Evolutionary conservation across 2,888 invertebrate species (phyloP).

Genomic region (Cheilosia vulpina): DNA sequence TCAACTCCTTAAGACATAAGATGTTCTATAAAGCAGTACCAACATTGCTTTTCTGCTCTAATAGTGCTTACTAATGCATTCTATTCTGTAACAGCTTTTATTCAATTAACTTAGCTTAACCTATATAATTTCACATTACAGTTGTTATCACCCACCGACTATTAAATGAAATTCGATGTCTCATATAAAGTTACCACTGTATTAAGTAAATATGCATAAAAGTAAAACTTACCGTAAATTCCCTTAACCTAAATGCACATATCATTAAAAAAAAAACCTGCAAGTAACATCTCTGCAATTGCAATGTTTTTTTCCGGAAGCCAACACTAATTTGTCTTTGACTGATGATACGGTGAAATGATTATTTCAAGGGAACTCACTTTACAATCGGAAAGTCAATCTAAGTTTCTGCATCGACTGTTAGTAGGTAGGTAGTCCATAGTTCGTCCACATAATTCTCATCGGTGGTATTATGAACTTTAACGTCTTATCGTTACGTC

Average conservation of each 20-base stretch:
- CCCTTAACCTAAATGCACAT: background rate
- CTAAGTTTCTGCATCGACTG: background rate
- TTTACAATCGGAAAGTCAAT: background rate
- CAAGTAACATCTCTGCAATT: background rate
- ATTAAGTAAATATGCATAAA: no score
- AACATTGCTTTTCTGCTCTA: no score
- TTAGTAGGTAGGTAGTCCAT: background rate
- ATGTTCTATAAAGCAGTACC: no score
- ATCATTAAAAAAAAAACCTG: background rate
- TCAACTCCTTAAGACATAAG: no score
- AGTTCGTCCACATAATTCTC: background rate
- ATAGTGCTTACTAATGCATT: no score
- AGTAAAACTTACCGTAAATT: no score
- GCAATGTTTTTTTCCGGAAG: background rate
- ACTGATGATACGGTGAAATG: background rate
- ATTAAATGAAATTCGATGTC: no score
- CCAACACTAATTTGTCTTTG: background rate
- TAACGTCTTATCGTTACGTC: background rate
- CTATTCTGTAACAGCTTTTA: no score
- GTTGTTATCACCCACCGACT: no score
- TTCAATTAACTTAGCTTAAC: no score
- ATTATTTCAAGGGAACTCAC: background rate
- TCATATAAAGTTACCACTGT: no score
- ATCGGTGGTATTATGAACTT: background rate
- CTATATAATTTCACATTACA: no score